Evolutionary conservation across 2,888 invertebrate species (phyloP).

Genomic region (Syritta pipiens): DNA sequence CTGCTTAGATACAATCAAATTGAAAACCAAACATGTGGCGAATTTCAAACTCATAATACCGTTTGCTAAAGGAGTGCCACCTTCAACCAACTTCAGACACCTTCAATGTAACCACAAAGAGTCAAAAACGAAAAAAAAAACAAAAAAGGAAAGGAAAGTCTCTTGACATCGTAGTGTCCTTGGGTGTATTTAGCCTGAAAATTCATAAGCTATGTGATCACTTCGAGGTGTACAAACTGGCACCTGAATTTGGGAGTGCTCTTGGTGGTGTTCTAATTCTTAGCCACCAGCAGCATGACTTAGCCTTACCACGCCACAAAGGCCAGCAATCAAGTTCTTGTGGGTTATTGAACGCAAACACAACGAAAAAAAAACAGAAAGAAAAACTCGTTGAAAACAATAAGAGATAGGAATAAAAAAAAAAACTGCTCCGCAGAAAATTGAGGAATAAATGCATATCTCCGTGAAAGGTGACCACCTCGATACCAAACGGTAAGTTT

Average conservation of each 20-base stretch:
- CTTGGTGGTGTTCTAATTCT: conserved; percentile 43
- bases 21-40: conserved; percentile 23
- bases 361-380: conserved; percentile 1
- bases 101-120: conserved; percentile 1
- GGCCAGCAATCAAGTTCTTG: conserved; percentile 49
- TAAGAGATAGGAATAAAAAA: conserved; percentile 8
- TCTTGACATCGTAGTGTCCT: conserved; percentile 61
- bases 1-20: conserved; percentile 24
- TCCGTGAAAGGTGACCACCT: background rate
- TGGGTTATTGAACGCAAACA: conserved; percentile 49
- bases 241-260: conserved; percentile 67
- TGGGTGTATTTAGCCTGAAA: conserved; percentile 38
- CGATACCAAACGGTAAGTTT: conserved; percentile 5
- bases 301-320: conserved; percentile 27
- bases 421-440: conserved; percentile 17
- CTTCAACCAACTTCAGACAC: no score
- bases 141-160: conserved; percentile 26
- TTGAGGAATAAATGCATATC: conserved; percentile 19
- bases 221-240: conserved; percentile 50
- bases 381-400: conserved; percentile 1
- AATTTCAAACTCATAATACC: conserved; percentile 38
- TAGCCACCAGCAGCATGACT: conserved; percentile 25
- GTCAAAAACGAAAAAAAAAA: conserved; percentile 36
- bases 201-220: conserved; percentile 64
- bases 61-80: conserved; percentile 33